Evolutionary conservation across 2,888 invertebrate genomes (phyloP), one percentile per base, ranked within the genome.

Genomic region (Synergus itoensis): DNA sequence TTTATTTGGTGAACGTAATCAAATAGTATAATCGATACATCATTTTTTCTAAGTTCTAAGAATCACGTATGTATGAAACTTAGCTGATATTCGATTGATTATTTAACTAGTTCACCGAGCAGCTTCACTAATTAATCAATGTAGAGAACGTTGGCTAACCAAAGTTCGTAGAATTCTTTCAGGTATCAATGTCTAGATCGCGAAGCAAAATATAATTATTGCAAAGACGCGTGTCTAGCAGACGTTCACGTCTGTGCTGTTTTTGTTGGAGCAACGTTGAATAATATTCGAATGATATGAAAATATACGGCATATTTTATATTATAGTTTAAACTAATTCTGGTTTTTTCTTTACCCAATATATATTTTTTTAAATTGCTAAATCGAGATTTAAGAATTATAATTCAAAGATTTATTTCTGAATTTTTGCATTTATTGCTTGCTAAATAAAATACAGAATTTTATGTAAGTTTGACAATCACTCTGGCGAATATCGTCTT

Each of bases 281-380:
- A 36, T 53, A 48, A 73, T 36, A 73, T 73, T 48, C 36, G 16
- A 73, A 73, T 36, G 14, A n/a, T 48, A 36, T 53, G 48, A 36
- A 53, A 73, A 36, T 53, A 53, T 73, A 73, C n/a, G n/a, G 48
- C 36, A n/a, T 53, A 73, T 73, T 73, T 73, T 73, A 53, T 73
- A 73, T 73, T 45, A 69, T 28, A 69, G 43, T 53, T 73, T 53
- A 53, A 36, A 73, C 8, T 28, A 21, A 36, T 73, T 36, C 16
- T 73, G 28, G 11, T 36, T 73, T 73, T 48, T 48, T 69, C 48
- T 48, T 69, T 21, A 21, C 12, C n/a, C n/a, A 53, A n/a, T 12
- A 53, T 16, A 48, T 48, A 28, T 28, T 36, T 36, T 36, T 36
- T 36, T 36, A 36, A 36, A 36, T 36, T 36, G 36, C 36, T 36